Evolutionary conservation across 2,113 vertebrate species (phyloP).

Genomic region (Muscicapa adusta): DNA sequence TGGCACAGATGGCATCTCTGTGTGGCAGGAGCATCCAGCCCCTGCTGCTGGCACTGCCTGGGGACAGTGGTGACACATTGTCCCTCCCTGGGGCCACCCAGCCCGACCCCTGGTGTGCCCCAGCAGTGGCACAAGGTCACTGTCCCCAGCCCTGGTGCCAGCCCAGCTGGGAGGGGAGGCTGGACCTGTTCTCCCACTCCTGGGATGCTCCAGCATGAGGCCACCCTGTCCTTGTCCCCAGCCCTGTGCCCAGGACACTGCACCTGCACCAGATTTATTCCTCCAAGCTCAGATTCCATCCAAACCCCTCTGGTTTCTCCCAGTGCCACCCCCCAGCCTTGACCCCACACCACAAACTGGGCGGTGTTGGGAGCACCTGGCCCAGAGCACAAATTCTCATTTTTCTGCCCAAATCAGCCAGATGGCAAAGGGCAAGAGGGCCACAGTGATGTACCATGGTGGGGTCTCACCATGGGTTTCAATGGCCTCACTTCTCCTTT

Average conservation of each 20-base stretch:
- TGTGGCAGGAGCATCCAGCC: not conserved
- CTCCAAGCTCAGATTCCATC: not conserved
- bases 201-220: not conserved
- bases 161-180: not conserved
- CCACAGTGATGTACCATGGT: not conserved
- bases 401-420: not conserved
- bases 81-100: not conserved
- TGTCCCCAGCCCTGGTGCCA: not conserved
- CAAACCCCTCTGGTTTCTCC: too few species aligned
- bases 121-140: not conserved
- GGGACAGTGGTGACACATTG: not conserved
- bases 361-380: not conserved
- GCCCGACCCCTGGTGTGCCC: not conserved
- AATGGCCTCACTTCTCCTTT: not conserved
- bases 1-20: not conserved
- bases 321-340: not conserved
- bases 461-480: not conserved
- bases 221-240: not conserved
- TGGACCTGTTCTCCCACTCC: not conserved
- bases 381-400: not conserved
- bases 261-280: accelerated
- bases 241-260: accelerated
- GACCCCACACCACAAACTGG: not conserved
- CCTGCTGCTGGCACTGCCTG: too few species aligned
- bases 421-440: not conserved